phyloP scores from a whole-genome alignment of 2,797 vertebrate genomes.

The Hipposideros larvatus region DNA sequence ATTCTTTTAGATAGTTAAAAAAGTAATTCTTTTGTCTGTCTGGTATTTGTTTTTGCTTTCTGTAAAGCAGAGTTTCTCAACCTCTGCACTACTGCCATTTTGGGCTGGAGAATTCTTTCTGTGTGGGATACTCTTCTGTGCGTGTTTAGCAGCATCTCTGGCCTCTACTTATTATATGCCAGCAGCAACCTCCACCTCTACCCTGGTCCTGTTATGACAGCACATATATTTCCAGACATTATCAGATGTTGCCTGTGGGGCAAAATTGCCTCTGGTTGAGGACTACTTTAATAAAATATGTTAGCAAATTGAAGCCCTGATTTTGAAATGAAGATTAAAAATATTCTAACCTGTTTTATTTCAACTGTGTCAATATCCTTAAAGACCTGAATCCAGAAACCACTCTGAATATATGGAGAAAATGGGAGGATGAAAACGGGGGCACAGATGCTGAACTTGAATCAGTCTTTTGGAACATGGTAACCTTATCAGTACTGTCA shows the following conservation, averaged over 20 bases:
- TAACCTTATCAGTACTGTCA: background rate
- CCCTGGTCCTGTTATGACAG: background rate
- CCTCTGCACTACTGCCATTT: background rate
- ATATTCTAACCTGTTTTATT: background rate
- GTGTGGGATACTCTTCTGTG: background rate
- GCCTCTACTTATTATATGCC: background rate
- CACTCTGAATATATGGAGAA: background rate
- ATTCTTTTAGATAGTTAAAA: background rate
- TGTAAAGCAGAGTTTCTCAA: background rate
- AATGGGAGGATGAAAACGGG: background rate
- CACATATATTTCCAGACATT: background rate
- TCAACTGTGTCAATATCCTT: background rate
- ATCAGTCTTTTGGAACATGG: background rate
- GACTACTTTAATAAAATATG: background rate
- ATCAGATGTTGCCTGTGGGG: background rate
- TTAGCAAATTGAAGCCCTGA: background rate
- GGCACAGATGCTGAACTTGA: background rate
- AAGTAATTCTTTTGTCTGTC: background rate
- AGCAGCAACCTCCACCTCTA: background rate
- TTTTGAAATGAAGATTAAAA: background rate
- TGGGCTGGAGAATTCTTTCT: background rate
- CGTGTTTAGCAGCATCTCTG: background rate
- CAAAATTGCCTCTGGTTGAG: background rate
- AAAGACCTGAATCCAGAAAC: constrained; percentile 26
- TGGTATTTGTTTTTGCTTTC: constrained; percentile 15